These are phyloP conservation scores for Seriola quinqueradiata DNA, from an alignment of 2,113 vertebrate species.

Conservation along the genomic window DNA sequence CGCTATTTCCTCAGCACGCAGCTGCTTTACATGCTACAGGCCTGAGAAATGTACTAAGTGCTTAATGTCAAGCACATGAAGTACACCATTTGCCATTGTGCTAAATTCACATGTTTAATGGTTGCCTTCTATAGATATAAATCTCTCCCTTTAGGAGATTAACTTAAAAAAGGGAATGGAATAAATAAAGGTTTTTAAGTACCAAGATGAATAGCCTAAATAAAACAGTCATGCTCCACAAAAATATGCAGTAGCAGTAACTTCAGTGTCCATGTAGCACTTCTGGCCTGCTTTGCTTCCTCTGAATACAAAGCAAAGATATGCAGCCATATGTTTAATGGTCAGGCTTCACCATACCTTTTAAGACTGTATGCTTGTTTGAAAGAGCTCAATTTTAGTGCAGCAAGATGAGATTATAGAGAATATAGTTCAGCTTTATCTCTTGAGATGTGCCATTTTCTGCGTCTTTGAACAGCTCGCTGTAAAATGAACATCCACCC, in stretches of 20 bases:
- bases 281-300: slow-evolving; percentile 23
- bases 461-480: slow-evolving; percentile 34
- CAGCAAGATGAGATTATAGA: slow-evolving; percentile 16
- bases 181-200: slow-evolving; percentile 68
- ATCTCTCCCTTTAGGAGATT: slow-evolving; percentile 74
- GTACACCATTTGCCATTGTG: slow-evolving; percentile 41
- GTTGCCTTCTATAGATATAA: slow-evolving; percentile 55
- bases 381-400: slow-evolving; percentile 38
- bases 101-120: slow-evolving; percentile 56
- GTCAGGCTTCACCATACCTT: slow-evolving; percentile 2
- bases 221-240: slow-evolving; percentile 66
- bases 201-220: slow-evolving; percentile 65
- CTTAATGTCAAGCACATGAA: slow-evolving; percentile 48
- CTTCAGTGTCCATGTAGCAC: slow-evolving; percentile 39
- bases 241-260: slow-evolving; percentile 63
- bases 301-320: slow-evolving; percentile 33
- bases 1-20: slow-evolving; percentile 28
- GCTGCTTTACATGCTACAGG: slow-evolving; percentile 18
- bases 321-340: slow-evolving; percentile 47
- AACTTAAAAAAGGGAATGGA: slow-evolving; percentile 41
- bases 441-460: slow-evolving; percentile 26
- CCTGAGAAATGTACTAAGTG: slow-evolving; percentile 26
- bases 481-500: slow-evolving; percentile 45
- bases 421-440: slow-evolving; percentile 49
- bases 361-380: slow-evolving; percentile 12